Conservation (phyloP, 2,888 invertebrate genomes). For the Drosophila infuscata region DNA sequence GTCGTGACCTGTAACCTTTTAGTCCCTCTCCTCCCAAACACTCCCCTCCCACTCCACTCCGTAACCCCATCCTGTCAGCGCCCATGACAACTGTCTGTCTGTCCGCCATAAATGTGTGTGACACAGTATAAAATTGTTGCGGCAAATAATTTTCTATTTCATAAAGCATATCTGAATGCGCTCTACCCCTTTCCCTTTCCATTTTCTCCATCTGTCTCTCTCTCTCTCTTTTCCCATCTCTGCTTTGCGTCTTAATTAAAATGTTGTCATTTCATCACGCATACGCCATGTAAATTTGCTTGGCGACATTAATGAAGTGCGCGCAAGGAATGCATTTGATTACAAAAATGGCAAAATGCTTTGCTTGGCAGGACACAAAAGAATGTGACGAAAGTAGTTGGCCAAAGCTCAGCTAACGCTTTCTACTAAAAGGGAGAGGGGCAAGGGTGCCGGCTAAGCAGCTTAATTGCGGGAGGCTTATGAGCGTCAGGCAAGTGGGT, state of each 20-base stretch:
- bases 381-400: slow-evolving; percentile 28
- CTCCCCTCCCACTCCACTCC: not conserved
- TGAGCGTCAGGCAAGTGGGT: not conserved
- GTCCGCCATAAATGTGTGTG: slow-evolving; percentile 52
- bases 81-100: slow-evolving; percentile 47
- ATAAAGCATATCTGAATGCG: slow-evolving; percentile 1
- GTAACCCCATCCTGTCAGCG: slow-evolving; percentile 1
- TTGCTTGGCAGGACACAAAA: slow-evolving; percentile 9
- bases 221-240: too few species aligned
- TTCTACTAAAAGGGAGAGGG: not conserved
- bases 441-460: slow-evolving; percentile 10
- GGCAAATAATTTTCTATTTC: slow-evolving; percentile 21
- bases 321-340: slow-evolving; percentile 30
- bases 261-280: slow-evolving; percentile 14
- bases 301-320: slow-evolving; percentile 20
- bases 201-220: not conserved
- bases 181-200: not conserved
- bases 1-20: slow-evolving; percentile 32
- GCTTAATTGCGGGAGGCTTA: slow-evolving; percentile 54
- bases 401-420: slow-evolving; percentile 27
- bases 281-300: slow-evolving; percentile 28
- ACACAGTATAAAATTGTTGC: slow-evolving; percentile 19
- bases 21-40: not conserved
- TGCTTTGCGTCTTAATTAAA: slow-evolving; percentile 23
- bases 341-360: slow-evolving; percentile 29